phyloP scores from a whole-genome alignment of 2,113 vertebrate species.

The Grammomys dolichurus region DNA sequence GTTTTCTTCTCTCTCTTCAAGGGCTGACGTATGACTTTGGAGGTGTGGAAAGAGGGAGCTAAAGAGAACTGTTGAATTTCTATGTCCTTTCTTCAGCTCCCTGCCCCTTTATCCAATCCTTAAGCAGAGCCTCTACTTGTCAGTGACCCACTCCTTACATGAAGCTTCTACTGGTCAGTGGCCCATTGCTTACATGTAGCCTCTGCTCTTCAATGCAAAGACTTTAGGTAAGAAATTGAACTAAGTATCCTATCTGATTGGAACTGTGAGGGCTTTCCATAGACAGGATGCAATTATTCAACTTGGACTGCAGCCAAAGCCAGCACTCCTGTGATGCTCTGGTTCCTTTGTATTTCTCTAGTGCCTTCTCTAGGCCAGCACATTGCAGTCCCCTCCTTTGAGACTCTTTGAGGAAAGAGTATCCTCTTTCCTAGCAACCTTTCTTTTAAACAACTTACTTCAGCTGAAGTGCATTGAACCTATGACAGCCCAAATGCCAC shows the following conservation, averaged over 20 bases:
- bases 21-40: neutral
- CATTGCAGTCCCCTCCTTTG: neutral
- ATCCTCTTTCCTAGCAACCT: neutral
- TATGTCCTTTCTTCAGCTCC: neutral
- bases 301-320: constrained; percentile 65
- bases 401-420: constrained; percentile 1
- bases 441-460: constrained; percentile 49
- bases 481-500: neutral
- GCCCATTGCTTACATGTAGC: neutral
- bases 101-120: neutral
- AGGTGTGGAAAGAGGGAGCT: neutral
- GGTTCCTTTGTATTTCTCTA: constrained; percentile 48
- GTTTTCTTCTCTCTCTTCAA: neutral
- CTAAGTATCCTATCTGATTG: constrained; percentile 58
- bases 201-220: constrained; percentile 29
- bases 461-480: neutral
- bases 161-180: neutral
- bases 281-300: constrained; percentile 68
- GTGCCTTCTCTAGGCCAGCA: constrained; percentile 48
- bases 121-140: neutral
- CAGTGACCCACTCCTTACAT: neutral
- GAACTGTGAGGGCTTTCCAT: constrained; percentile 54
- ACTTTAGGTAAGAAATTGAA: constrained; percentile 53
- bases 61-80: neutral
- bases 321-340: neutral